Evolutionary conservation across 2,113 vertebrate species (phyloP).

Genomic region (Anoplopoma fimbria): DNA sequence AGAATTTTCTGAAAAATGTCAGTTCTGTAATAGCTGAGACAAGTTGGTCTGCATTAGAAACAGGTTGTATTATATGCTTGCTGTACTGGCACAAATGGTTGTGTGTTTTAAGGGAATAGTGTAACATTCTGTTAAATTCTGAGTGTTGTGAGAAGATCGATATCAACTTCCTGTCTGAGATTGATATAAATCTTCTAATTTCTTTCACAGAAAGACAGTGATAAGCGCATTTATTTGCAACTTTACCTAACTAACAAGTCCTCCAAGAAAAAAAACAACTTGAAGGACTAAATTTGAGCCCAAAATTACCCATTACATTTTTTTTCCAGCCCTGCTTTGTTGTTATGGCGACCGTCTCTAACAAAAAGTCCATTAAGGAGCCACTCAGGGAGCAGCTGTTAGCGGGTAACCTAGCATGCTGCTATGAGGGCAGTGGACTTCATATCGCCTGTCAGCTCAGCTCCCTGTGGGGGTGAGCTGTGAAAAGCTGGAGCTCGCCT

Average conservation of each 20-base stretch:
- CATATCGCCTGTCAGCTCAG: conserved; percentile 57
- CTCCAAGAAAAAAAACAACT: background rate
- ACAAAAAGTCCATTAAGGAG: conserved; percentile 45
- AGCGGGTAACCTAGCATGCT: conserved; percentile 56
- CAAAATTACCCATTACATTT: background rate
- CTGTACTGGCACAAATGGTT: background rate
- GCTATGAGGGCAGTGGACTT: conserved; percentile 41
- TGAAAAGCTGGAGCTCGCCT: conserved; percentile 66
- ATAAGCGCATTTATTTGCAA: background rate
- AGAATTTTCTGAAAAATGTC: background rate
- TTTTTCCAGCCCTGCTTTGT: conserved; percentile 7
- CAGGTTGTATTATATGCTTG: background rate
- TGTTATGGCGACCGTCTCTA: conserved; percentile 11
- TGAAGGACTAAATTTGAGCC: background rate
- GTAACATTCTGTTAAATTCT: background rate
- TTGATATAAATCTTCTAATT: background rate
- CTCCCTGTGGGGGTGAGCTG: conserved; percentile 52
- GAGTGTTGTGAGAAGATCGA: background rate
- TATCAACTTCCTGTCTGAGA: background rate
- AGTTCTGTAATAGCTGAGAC: background rate
- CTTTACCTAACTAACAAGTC: background rate
- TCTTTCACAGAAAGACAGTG: background rate
- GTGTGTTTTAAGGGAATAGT: background rate
- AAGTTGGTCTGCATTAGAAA: background rate
- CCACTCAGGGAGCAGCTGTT: conserved; percentile 41